A percentile compares a stretch with the other conserved stretches of the same genome.
phyloP scores from a whole-genome alignment of 2,113 vertebrate species.

The Empidonax alnorum region DNA sequence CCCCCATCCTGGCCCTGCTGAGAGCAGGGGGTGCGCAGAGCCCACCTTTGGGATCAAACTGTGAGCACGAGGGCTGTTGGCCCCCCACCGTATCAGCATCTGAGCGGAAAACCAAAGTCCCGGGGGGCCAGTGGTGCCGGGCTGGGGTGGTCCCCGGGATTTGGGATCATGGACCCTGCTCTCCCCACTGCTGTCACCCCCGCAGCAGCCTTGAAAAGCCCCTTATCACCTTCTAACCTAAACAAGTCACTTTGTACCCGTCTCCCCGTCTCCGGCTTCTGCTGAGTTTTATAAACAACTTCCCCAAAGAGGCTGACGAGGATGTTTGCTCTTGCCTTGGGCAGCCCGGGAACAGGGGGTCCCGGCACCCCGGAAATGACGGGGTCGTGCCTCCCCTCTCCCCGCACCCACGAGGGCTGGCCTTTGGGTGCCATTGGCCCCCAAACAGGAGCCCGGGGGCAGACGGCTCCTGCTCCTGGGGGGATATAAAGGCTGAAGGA shows the following conservation, averaged over 20 bases:
- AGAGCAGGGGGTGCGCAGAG: background rate
- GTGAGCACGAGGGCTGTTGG: rapidly evolving
- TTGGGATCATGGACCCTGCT: background rate
- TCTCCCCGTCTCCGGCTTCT: conserved; percentile 28
- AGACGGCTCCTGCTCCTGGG: background rate
- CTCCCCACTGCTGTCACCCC: background rate
- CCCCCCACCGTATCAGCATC: background rate
- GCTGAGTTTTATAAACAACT: conserved; percentile 47
- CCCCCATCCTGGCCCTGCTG: rapidly evolving
- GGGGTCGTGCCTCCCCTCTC: background rate
- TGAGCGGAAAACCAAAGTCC: background rate
- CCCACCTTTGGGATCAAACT: background rate
- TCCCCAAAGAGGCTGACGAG: background rate
- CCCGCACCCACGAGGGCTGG: background rate
- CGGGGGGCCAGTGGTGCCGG: rapidly evolving
- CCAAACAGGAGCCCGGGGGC: background rate
- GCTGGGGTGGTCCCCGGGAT: background rate
- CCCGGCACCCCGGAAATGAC: background rate
- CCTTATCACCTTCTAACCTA: conserved; percentile 44
- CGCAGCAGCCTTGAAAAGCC: conserved; percentile 17
- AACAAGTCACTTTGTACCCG: conserved; percentile 38
- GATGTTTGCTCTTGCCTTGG: conserved; percentile 2
- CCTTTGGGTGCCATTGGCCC: conserved; percentile 1
- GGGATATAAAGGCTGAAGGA: background rate
- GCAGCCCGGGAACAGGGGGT: background rate